These are phyloP conservation scores for Mandrillus leucophaeus DNA, from an alignment of 2,113 vertebrate genomes.

Conservation along the genomic window DNA sequence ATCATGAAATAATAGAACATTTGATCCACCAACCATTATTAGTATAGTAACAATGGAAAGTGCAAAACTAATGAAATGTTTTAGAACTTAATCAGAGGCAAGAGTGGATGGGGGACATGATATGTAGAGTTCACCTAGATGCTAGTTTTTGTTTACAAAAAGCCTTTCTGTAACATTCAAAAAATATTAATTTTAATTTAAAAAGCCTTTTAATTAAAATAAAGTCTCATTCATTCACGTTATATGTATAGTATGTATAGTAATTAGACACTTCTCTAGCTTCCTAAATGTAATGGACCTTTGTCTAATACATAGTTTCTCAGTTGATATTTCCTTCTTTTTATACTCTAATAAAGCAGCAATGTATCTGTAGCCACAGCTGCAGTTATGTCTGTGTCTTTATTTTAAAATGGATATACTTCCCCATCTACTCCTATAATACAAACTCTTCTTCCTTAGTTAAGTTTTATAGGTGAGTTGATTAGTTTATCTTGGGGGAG, in stretches of 20 bases:
- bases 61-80: background rate
- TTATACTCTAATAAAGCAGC: conserved; percentile 70
- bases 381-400: background rate
- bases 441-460: conserved; percentile 48
- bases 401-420: conserved; percentile 1
- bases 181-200: conserved; percentile 24
- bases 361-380: background rate
- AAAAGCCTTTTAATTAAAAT: background rate
- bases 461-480: conserved; percentile 62
- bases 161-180: background rate
- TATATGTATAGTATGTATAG: background rate
- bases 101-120: background rate
- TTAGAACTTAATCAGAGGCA: conserved; percentile 2
- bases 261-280: conserved; percentile 47
- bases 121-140: background rate
- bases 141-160: conserved; percentile 24
- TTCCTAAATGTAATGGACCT: conserved; percentile 66
- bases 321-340: conserved; percentile 40
- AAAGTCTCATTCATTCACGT: background rate
- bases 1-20: background rate
- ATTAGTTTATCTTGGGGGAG: conserved; percentile 66
- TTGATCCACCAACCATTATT: background rate
- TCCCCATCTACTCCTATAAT: background rate
- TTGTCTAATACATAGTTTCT: conserved; percentile 34
- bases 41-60: background rate